Evolutionary conservation across 1,140 invertebrate species (phyloP).

Genomic region (Ruditapes philippinarum): DNA sequence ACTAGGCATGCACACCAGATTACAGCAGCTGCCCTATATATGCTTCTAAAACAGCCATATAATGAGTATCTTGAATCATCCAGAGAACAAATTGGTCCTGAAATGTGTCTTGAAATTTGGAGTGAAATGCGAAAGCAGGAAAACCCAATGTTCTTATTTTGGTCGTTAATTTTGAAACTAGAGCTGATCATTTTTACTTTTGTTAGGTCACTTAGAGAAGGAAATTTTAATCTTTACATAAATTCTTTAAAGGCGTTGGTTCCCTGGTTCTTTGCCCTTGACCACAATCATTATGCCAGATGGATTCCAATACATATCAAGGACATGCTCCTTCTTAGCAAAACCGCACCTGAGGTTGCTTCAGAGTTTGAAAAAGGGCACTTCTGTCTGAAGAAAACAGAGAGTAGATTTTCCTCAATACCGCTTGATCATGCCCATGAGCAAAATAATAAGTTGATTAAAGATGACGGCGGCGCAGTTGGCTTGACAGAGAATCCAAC

Average conservation of each 20-base stretch:
- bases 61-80: neutral
- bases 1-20: constrained; percentile 55
- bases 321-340: constrained; percentile 51
- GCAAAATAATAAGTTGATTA: constrained; percentile 66
- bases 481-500: constrained; percentile 57
- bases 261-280: constrained; percentile 52
- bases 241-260: constrained; percentile 31
- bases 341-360: constrained; percentile 6
- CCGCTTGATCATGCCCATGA: constrained; percentile 77
- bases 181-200: constrained; percentile 45
- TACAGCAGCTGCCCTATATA: constrained; percentile 23
- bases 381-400: constrained; percentile 61
- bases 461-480: constrained; percentile 76
- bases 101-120: constrained; percentile 28
- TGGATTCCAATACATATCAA: constrained; percentile 71
- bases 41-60: constrained; percentile 21
- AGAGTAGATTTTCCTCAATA: constrained; percentile 64
- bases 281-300: constrained; percentile 71
- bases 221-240: constrained; percentile 43
- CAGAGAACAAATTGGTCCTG: neutral
- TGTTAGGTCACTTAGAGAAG: constrained; percentile 7
- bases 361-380: constrained; percentile 11
- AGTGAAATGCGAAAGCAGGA: neutral
- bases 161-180: constrained; percentile 45
- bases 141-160: constrained; percentile 43